Evolutionary conservation across 2,113 vertebrate genomes (phyloP).

Genomic region (Zingel zingel): DNA sequence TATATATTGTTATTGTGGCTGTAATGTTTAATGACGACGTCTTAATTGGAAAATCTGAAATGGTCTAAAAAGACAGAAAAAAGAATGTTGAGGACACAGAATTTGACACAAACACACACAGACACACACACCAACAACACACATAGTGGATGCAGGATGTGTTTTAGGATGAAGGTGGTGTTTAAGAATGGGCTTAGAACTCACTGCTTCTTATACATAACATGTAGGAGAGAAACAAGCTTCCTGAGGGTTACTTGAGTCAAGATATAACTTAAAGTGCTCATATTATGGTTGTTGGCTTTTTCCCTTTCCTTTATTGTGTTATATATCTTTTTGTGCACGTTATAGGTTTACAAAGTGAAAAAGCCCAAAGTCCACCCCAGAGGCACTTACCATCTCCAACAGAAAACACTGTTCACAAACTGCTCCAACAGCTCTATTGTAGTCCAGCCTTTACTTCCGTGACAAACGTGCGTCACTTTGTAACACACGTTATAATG

Average conservation of each 20-base stretch:
- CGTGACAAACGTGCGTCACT: no score
- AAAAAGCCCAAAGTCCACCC: no score
- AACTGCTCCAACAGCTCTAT: no score
- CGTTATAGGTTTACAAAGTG: no score
- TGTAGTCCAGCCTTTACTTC: no score
- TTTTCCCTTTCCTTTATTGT: no score
- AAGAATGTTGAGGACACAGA: not conserved
- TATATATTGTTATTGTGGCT: not conserved
- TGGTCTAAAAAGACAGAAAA: not conserved
- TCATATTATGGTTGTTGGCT: no score
- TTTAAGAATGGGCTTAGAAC: not conserved
- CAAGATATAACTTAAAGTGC: not conserved
- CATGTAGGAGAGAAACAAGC: not conserved
- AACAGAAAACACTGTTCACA: no score
- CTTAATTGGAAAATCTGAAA: not conserved
- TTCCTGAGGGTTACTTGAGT: not conserved
- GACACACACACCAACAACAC: no score
- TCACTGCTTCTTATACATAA: not conserved
- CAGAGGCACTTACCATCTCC: no score
- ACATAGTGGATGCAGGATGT: not conserved
- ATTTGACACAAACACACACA: not conserved
- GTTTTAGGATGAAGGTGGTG: not conserved
- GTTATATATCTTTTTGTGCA: no score
- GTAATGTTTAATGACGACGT: not conserved
- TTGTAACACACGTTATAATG: no score